These are phyloP conservation scores for Margaritifera margaritifera DNA, from an alignment of 2,888 invertebrate genomes.

Conservation along the genomic window DNA sequence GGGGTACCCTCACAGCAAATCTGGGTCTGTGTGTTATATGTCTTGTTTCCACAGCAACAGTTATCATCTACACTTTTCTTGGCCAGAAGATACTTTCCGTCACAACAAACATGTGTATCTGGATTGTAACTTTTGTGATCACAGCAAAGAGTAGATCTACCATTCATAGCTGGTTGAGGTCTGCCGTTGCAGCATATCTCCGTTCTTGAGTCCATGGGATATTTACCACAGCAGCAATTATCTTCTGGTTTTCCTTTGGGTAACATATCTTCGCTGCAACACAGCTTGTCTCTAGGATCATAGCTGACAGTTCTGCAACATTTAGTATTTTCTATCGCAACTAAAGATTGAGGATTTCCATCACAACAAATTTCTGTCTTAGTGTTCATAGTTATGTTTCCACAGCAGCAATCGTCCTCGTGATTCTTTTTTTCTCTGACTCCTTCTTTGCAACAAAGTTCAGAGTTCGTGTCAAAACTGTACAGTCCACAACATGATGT, in stretches of 20 bases:
- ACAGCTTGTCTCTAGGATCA: constrained; percentile 12
- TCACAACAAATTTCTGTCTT: constrained; percentile 21
- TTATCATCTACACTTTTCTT: too few species aligned
- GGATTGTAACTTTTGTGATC: too few species aligned
- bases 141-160: too few species aligned
- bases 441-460: constrained; percentile 21
- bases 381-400: constrained; percentile 22
- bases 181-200: too few species aligned
- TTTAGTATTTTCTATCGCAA: background rate
- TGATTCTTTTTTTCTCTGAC: constrained; percentile 8
- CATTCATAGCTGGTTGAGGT: too few species aligned
- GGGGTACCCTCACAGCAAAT: background rate
- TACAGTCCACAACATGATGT: constrained; percentile 19
- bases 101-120: too few species aligned
- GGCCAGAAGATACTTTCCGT: too few species aligned
- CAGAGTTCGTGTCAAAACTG: constrained; percentile 15
- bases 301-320: constrained; percentile 23
- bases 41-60: too few species aligned
- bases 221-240: constrained; percentile 13
- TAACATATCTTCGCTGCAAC: constrained; percentile 18
- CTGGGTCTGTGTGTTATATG: too few species aligned
- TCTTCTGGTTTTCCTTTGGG: constrained; percentile 7
- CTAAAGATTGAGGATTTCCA: constrained; percentile 9
- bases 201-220: background rate
- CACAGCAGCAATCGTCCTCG: constrained; percentile 29